These are phyloP conservation scores for Poeciliopsis retropinna DNA, from an alignment of 2,113 vertebrate genomes.

Conservation along the genomic window DNA sequence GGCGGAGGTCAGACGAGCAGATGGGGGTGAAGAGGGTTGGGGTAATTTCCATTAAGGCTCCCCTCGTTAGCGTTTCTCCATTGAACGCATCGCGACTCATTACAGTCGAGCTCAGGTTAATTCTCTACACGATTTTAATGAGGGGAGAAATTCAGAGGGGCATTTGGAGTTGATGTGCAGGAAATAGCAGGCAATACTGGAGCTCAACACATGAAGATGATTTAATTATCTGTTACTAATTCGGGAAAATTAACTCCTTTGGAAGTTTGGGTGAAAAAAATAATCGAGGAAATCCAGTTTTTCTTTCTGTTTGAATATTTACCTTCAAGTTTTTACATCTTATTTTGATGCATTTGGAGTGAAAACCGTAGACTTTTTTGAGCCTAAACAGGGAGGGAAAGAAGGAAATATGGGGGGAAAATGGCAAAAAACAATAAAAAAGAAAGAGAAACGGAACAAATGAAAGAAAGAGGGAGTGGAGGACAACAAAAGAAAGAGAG, in stretches of 20 bases:
- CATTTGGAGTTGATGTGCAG: conserved; percentile 32
- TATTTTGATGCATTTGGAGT: not conserved
- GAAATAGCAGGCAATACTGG: conserved; percentile 36
- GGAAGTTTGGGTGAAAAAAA: conserved; percentile 31
- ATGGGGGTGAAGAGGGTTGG: conserved; percentile 9
- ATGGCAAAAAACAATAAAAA: not conserved
- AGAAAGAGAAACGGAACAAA: not conserved
- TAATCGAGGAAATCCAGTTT: not conserved
- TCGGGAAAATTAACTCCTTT: conserved; percentile 33
- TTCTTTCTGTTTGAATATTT: not conserved
- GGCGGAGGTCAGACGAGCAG: conserved; percentile 26
- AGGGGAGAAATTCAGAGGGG: conserved; percentile 15
- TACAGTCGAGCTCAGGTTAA: conserved; percentile 34
- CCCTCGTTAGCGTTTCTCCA: conserved; percentile 14
- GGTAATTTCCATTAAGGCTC: conserved; percentile 45
- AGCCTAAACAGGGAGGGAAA: not conserved
- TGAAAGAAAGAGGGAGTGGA: not conserved
- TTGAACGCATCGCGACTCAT: conserved; percentile 27
- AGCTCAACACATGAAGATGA: conserved; percentile 31
- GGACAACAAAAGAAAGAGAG: not conserved
- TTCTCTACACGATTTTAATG: conserved; percentile 31
- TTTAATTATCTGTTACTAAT: conserved; percentile 39
- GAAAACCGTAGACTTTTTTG: not conserved
- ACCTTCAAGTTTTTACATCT: not conserved
- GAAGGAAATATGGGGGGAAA: not conserved